A percentile compares a stretch with the other conserved stretches of the same genome.
Conservation (phyloP, 1,140 invertebrate species). For the Calycopis cecrops region DNA sequence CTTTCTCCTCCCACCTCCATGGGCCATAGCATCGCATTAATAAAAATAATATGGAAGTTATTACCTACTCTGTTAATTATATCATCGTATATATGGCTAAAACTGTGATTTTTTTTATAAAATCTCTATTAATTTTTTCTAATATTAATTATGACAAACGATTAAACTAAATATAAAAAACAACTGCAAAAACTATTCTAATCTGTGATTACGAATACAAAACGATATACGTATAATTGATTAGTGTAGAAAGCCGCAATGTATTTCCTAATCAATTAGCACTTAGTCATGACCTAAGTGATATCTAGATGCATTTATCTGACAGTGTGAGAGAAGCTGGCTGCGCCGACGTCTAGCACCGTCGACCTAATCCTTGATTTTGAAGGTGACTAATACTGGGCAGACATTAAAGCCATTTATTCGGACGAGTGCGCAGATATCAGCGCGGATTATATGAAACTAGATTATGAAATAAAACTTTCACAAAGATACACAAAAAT, state of each 20-base stretch:
- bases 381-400: conserved; percentile 35
- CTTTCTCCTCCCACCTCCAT: no score
- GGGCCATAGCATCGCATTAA: no score
- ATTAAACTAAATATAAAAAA: no score
- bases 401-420: background rate
- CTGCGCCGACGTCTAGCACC: conserved; percentile 26
- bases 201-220: background rate
- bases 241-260: conserved; percentile 11
- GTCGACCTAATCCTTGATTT: conserved; percentile 47
- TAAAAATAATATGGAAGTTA: no score
- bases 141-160: no score
- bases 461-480: conserved; percentile 11
- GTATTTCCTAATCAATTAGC: conserved; percentile 17
- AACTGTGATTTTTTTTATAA: no score
- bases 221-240: background rate
- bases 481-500: conserved; percentile 7
- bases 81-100: no score
- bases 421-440: conserved; percentile 5
- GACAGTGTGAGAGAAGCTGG: conserved; percentile 43
- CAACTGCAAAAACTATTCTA: no score
- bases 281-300: conserved; percentile 29
- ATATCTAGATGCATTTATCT: conserved; percentile 50
- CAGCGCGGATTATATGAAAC: conserved; percentile 1
- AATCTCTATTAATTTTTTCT: no score
- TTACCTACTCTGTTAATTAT: no score